Percentiles rank a stretch among this genome's conserved stretches.
Evolutionary conservation across 92 coral and sea anemone species (phyloP).

Genomic region (Phenganax marumi): DNA sequence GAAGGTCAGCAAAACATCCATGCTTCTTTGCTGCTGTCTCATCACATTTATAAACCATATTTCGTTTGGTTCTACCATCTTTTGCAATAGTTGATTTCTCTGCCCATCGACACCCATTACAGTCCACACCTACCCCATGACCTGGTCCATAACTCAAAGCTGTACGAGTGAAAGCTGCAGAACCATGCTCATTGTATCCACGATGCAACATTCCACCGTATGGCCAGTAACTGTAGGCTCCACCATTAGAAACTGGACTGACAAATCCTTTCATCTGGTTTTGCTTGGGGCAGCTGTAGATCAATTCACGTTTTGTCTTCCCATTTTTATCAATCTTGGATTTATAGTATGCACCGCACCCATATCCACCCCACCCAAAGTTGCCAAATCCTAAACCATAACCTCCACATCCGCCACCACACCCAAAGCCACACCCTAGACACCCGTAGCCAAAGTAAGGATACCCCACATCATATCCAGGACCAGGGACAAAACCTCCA

Average conservation of each 20-base stretch:
- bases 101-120: conserved; percentile 49
- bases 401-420: conserved; percentile 34
- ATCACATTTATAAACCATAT: conserved; percentile 30
- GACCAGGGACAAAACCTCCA: conserved; percentile 51
- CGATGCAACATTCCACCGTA: conserved; percentile 63
- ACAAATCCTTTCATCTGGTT: conserved; percentile 17
- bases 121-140: conserved; percentile 58
- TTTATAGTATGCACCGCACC: conserved; percentile 38
- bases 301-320: conserved; percentile 32
- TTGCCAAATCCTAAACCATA: conserved; percentile 12
- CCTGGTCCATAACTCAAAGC: conserved; percentile 39
- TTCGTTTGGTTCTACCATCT: conserved; percentile 39
- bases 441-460: conserved; percentile 61
- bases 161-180: conserved; percentile 22
- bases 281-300: conserved; percentile 18
- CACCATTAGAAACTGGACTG: conserved; percentile 21
- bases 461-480: conserved; percentile 52
- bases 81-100: conserved; percentile 46
- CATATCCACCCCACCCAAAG: conserved; percentile 18
- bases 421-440: conserved; percentile 39
- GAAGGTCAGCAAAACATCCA: conserved; percentile 53
- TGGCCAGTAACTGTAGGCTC: conserved; percentile 37
- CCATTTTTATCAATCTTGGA: conserved; percentile 34
- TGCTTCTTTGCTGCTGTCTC: conserved; percentile 43
- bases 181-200: conserved; percentile 57